Evolutionary conservation across 35 echinoderm and acorn worm genomes (phyloP).

Genomic region (Anneissia japonica): DNA sequence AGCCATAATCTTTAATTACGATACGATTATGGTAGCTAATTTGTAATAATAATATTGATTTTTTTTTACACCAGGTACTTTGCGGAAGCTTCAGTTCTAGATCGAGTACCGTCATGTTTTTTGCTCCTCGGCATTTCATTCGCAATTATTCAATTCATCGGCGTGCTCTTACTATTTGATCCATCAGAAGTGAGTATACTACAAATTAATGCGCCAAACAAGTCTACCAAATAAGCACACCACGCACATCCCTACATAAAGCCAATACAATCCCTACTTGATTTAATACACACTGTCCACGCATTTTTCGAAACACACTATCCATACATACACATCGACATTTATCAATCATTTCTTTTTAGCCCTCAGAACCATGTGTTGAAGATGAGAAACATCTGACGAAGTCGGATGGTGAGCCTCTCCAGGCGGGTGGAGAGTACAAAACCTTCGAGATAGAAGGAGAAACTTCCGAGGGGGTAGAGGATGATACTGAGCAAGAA

Average conservation of each 20-base stretch:
- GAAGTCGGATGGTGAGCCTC: not conserved
- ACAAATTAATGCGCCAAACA: too few species aligned
- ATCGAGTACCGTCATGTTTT: slow-evolving; percentile 10
- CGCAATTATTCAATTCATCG: slow-evolving; percentile 4
- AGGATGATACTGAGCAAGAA: not conserved
- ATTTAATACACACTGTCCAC: too few species aligned
- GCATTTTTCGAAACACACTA: too few species aligned
- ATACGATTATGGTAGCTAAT: too few species aligned
- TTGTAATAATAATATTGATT: too few species aligned
- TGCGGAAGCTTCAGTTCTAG: not conserved
- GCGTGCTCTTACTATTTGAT: slow-evolving; percentile 1
- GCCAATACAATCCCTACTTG: too few species aligned
- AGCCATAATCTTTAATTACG: too few species aligned
- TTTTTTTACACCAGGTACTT: not conserved
- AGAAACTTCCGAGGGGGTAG: not conserved
- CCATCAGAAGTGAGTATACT: not conserved
- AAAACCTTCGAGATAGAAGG: not conserved
- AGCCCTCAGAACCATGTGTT: not conserved
- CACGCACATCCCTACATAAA: too few species aligned
- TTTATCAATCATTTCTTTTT: not conserved
- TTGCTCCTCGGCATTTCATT: not conserved
- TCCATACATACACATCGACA: too few species aligned
- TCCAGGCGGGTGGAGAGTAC: not conserved
- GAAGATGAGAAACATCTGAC: slow-evolving; percentile 8
- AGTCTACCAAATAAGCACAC: too few species aligned